phyloP scores from a whole-genome alignment of 2,113 vertebrate species.

The Leucoraja erinaceus region DNA sequence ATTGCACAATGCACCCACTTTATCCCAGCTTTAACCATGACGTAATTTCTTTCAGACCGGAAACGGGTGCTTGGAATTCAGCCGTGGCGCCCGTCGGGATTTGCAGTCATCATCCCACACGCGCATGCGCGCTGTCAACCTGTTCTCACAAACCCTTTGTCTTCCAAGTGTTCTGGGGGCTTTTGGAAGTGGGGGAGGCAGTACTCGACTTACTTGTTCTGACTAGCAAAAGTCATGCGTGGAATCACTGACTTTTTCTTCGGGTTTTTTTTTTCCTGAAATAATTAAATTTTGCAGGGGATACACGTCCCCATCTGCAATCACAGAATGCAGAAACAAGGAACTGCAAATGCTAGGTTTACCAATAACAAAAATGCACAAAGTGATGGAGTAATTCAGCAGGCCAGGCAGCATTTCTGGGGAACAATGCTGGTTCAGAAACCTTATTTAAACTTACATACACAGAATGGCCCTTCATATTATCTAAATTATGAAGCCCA shows the following conservation, averaged over 20 bases:
- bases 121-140: neutral
- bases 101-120: neutral
- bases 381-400: too few species aligned
- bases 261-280: neutral
- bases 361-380: too few species aligned
- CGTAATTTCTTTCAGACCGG: constrained; percentile 1
- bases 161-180: neutral
- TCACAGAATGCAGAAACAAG: neutral
- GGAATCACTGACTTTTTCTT: neutral
- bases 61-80: neutral
- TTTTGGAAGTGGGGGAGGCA: neutral
- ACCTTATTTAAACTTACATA: too few species aligned
- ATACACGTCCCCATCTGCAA: neutral
- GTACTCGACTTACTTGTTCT: neutral
- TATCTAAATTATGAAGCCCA: neutral
- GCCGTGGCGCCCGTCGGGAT: neutral
- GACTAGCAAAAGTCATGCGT: neutral
- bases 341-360: too few species aligned
- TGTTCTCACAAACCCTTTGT: neutral
- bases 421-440: too few species aligned
- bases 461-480: too few species aligned
- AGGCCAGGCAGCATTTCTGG: too few species aligned
- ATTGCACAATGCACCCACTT: constrained; percentile 38
- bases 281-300: neutral
- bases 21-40: constrained; percentile 6